Conservation (phyloP, 1,140 invertebrate genomes). For the Drosophila albomicans region DNA sequence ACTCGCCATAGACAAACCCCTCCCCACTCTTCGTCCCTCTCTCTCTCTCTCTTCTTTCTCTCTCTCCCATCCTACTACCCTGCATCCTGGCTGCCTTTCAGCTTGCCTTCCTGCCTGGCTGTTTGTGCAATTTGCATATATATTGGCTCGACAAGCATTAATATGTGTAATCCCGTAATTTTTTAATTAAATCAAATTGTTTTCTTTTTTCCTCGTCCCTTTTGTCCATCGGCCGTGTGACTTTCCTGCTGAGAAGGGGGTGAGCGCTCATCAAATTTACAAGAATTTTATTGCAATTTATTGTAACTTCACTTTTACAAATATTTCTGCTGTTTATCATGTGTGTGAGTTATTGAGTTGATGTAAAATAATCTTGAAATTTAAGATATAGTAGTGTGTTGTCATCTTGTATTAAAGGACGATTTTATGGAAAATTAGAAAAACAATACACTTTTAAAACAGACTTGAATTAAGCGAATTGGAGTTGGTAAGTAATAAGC, state of each 20-base stretch:
- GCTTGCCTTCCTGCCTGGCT: not conserved
- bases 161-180: constrained; percentile 83
- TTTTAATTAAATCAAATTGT: constrained; percentile 85
- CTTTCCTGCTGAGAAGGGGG: not conserved
- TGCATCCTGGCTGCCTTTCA: constrained; percentile 26
- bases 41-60: no score
- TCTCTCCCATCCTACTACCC: constrained; percentile 30
- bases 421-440: no score
- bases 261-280: constrained; percentile 14
- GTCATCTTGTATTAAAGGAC: no score
- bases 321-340: not conserved
- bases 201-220: constrained; percentile 20
- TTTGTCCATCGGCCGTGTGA: constrained; percentile 9
- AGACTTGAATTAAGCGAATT: no score
- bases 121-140: constrained; percentile 77
- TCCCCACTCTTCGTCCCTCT: constrained; percentile 36
- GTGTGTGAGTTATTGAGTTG: not conserved
- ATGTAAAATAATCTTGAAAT: no score
- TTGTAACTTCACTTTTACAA: not conserved
- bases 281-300: constrained; percentile 21
- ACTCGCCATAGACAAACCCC: constrained; percentile 64
- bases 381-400: no score
- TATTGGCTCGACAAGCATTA: constrained; percentile 83
- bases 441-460: no score
- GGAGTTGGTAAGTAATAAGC: no score